Evolutionary conservation across 2,888 invertebrate species (phyloP).

Genomic region (Drosophila buzzatii): DNA sequence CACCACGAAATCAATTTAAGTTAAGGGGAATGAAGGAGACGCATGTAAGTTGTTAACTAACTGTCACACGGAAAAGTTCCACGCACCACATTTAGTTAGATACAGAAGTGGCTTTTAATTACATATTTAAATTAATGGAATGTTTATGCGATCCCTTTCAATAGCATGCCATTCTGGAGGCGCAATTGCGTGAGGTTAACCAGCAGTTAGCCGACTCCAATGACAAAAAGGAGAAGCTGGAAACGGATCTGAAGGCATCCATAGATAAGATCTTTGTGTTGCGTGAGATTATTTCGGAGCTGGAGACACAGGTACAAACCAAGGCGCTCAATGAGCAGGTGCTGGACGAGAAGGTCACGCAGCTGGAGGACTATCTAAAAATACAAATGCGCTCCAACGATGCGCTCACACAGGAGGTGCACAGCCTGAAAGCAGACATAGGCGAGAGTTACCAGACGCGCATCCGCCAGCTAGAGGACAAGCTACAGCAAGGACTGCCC

Average conservation of each 20-base stretch:
- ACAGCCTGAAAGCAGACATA: conserved; percentile 83
- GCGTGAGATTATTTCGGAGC: conserved; percentile 91
- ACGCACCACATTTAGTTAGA: neutral
- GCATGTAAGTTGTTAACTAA: conserved; percentile 68
- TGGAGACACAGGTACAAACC: conserved; percentile 91
- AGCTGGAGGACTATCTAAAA: conserved; percentile 82
- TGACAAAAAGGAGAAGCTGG: conserved; percentile 88
- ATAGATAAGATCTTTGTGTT: conserved; percentile 91
- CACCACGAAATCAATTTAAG: conserved; percentile 49
- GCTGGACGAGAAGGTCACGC: conserved; percentile 86
- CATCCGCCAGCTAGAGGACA: conserved; percentile 85
- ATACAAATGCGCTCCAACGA: conserved; percentile 83
- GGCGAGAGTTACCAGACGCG: conserved; percentile 80
- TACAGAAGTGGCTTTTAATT: neutral
- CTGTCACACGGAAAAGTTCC: neutral
- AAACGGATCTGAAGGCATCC: conserved; percentile 91
- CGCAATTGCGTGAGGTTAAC: conserved; percentile 90
- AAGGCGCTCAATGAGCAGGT: conserved; percentile 89
- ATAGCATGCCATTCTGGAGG: conserved; percentile 92
- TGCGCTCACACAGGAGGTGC: conserved; percentile 82
- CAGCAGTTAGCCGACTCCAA: conserved; percentile 88
- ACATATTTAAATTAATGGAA: neutral
- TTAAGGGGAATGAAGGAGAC: conserved; percentile 52
- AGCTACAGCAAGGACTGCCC: conserved; percentile 86
- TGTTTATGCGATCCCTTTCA: conserved; percentile 2